Base-by-base conservation (phyloP, 2,888 invertebrate genomes). In the Idaea dimidiata region DNA sequence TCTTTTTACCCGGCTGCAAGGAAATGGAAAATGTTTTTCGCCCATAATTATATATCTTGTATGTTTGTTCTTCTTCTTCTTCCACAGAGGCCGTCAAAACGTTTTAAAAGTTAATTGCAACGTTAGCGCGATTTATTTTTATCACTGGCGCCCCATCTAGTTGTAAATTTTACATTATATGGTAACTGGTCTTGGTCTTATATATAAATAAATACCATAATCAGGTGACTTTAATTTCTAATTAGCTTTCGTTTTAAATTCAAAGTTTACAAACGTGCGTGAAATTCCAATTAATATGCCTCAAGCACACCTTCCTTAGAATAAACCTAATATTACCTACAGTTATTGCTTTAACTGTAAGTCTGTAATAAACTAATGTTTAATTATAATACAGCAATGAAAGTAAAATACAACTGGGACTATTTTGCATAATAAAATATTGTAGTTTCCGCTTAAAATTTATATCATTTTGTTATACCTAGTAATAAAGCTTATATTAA, bases 281-380 rank as follows among this genome's bases (percentile, higher is more conserved):
- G 17, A 17, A 62, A 65, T 67, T 6, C 59, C 14, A 54, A 58
- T 61, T 59, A 54, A 54, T 62, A 63, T 58, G 54, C 56, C 43
- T 43, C 43, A 10, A 43, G 43, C 43, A 43, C 43, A 43, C 43
- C 43, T 43, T 43, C 10, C 43, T 43, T 10, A 8, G 14, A 43
- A 43, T 43, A 43, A 24, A 24, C 5, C 14, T 43, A 43, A 14
- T 43, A 33, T 33, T 33, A 32, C 32, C 32, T 32, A 43, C 24
- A 24, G 24, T 24, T 24, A 24, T 24, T 24, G 24, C 24, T 1
- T 24, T 24, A 24, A 24, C 24, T 24, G 24, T 24, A 24, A 24
- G 10, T 14, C 43, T 43, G 10, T 43, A 43, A 43, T 43, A 43
- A 43, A 43, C 7, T 43, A 43, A 43, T 43, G 43, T 43, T 43